Base-by-base conservation (phyloP, 2,888 invertebrate genomes). In the Tetramorium bicarinatum region DNA sequence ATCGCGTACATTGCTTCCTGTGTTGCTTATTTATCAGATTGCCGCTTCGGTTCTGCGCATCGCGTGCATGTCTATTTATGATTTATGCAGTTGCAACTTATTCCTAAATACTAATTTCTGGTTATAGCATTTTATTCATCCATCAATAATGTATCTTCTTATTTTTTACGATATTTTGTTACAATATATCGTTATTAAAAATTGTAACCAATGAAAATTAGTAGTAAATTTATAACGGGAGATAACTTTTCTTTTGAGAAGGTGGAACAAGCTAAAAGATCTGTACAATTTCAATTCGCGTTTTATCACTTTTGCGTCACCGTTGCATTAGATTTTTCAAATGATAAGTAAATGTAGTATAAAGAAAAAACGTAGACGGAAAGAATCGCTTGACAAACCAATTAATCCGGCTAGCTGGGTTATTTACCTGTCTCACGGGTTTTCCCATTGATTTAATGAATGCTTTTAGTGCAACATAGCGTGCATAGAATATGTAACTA, bases 1-100 rank as follows among this genome's bases (percentile, higher is more conserved):
- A 66, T 66, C 21, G 44, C 44, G 44, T 44, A 44, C 44, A 61
- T 61, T 61, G 54, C 15, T 67, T 77, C 66, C 66, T 66, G 77
- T 66, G 44, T 9, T n/a, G 41, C n/a, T 56, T 44, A 29, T 77
- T 67, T 67, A 77, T 77, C 77, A 67, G 77, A 77, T 77, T 44
- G n/a, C 47, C 44, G 59, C n/a, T 13, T 54, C 41, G 76, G 41
- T 77, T 54, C 15, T 77, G 54, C 21, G 44, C 66, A 34, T 56
- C 77, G 29, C 54, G 9, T 29, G 21, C 2, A 2, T 62, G n/a
- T 62, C 29, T 13, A 61, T 62, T 47, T 61, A 11, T 44, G 44
- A 77, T 56, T 66, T 77, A 67, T 76, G 64, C 52, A 76, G 2
- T 21, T 3, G 18, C 34, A 18, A 15, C 29, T 6, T 62, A 29